Percentiles rank a stretch among this genome's conserved stretches.
These are phyloP conservation scores for Pelochelys cantorii DNA, from an alignment of 2,797 vertebrate species.

Conservation along the genomic window DNA sequence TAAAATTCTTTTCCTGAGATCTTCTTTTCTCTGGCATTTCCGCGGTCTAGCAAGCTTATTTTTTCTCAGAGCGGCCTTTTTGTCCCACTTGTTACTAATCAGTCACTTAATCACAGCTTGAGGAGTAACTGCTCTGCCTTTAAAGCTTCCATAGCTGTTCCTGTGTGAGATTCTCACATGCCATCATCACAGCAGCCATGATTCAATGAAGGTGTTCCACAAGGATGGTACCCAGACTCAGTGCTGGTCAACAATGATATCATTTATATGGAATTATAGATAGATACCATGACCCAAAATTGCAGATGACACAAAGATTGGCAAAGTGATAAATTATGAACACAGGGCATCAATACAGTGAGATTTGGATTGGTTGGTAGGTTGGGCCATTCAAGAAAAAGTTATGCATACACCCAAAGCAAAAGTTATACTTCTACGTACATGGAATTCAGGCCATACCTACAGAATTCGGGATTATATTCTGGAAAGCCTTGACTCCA, in stretches of 20 bases:
- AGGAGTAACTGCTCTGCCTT: not conserved
- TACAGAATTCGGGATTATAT: not conserved
- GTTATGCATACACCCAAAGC: not conserved
- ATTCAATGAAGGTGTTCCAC: not conserved
- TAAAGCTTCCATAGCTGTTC: not conserved
- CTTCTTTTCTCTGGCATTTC: not conserved
- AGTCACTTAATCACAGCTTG: not conserved
- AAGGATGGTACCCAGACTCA: not conserved
- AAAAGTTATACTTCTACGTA: not conserved
- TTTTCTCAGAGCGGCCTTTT: not conserved
- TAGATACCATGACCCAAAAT: not conserved
- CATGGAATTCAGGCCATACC: not conserved
- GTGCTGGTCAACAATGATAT: not conserved
- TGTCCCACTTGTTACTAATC: not conserved
- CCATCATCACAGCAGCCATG: too few relatives aligned
- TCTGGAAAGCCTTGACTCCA: not conserved
- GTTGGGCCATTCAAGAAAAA: not conserved
- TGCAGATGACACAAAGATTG: not conserved
- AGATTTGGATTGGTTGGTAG: not conserved
- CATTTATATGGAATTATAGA: not conserved
- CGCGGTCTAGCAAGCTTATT: not conserved
- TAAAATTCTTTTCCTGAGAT: too few relatives aligned
- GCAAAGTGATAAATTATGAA: not conserved
- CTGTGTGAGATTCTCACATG: not conserved
- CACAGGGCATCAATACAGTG: not conserved